Evolutionary conservation across 2,888 invertebrate genomes (phyloP), one percentile per base, ranked within the genome.

Genomic region (Congeria kusceri): DNA sequence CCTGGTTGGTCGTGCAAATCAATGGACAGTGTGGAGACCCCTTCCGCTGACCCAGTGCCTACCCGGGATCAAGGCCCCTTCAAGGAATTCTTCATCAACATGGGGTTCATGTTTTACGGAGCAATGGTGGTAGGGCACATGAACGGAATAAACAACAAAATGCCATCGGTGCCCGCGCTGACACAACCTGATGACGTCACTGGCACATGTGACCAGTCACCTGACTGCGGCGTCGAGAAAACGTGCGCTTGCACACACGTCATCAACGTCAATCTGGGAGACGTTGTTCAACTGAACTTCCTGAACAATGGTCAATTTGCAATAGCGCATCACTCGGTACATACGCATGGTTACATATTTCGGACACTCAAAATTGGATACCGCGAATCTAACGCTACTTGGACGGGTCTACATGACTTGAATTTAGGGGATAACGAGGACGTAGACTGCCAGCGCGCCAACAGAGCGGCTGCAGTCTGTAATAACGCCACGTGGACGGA

Each of bases 261-360:
- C 1, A 18, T 87, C 15, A 58, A 71, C 20, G 68, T 88, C 7
- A 59, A 84, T 7, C 65, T 78, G 29, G 84, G 77, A 1, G 83
- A 87, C 53, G 78, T 84, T 0, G 76, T 87, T 18, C 90, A 90
- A 69, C 56, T 91, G 20, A 84, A 87, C 11, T 63, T 91, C 25
- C 44, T 84, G 1, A 86, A 86, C 68, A 73, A 84, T 74, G 89
- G 87, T 9, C 49, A 11, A 0, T 80, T 85, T 4, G 72, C 65
- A 15, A 74, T 83, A 7, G 78, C 73, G 47, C 79, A 87, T 25
- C 91, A 91, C 65, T 87, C 89, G 0, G 72, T 91, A 9, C 91
- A 92, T 77, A 67, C 89, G 49, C 92, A 92, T 63, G 91, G 92
- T 0, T 87, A 91, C 66, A 81, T 81, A 11, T 91, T 91, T 72